Evolutionary conservation across 2,113 vertebrate genomes (phyloP).

Genomic region (Phalacrocorax brasilianus): DNA sequence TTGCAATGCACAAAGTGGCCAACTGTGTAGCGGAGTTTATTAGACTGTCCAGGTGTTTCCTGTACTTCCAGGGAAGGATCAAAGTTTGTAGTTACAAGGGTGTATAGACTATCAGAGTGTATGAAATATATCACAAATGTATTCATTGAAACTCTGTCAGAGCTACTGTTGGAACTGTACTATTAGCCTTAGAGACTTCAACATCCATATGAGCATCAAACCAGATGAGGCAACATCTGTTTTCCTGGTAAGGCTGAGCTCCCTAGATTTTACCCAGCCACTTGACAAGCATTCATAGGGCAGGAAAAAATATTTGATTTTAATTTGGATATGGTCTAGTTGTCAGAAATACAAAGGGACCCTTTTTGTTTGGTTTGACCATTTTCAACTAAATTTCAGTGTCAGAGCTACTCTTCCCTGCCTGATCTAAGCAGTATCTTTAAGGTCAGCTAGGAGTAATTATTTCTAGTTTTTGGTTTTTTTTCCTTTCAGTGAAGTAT

Average conservation of each 20-base stretch:
- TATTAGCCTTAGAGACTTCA: slow-evolving; percentile 66
- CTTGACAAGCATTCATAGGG: not conserved
- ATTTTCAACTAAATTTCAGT: not conserved
- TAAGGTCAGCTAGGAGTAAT: not conserved
- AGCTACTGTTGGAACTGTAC: slow-evolving; percentile 67
- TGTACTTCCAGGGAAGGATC: slow-evolving; percentile 63
- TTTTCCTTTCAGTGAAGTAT: not conserved
- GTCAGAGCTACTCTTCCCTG: not conserved
- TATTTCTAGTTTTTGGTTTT: not conserved
- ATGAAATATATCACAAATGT: slow-evolving; percentile 66
- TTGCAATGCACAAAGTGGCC: slow-evolving; percentile 47
- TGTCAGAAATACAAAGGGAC: not conserved
- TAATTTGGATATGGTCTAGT: slow-evolving; percentile 26
- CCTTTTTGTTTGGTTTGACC: not conserved
- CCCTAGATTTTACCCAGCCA: slow-evolving; percentile 36
- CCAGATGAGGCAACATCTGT: slow-evolving; percentile 67
- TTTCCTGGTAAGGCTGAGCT: slow-evolving; percentile 46
- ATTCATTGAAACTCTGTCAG: slow-evolving; percentile 66
- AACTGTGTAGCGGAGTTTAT: slow-evolving; percentile 62
- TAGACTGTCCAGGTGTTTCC: slow-evolving; percentile 67
- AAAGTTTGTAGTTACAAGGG: slow-evolving; percentile 67
- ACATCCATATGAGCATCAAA: slow-evolving; percentile 53
- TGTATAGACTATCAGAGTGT: slow-evolving; percentile 53
- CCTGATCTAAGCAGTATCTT: not conserved
- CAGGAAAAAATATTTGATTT: slow-evolving; percentile 47